Percentiles rank a stretch among this genome's conserved stretches.
These are phyloP conservation scores for Lordiphosa fenestrarum DNA, from an alignment of 2,888 invertebrate species.

Conservation along the genomic window DNA sequence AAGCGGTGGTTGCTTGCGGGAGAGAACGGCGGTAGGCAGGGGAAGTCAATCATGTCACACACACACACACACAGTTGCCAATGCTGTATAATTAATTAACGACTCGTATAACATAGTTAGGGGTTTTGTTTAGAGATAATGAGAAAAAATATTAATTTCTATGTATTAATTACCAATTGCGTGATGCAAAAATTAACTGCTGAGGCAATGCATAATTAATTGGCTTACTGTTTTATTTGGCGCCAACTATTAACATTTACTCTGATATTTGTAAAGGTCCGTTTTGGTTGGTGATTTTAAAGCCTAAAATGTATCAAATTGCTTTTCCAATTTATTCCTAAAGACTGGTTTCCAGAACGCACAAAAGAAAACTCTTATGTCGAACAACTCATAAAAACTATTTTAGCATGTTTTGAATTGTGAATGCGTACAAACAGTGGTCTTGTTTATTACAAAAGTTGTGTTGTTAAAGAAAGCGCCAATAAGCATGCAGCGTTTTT, in stretches of 20 bases:
- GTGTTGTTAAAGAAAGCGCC: too few relatives aligned
- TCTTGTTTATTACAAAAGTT: too few relatives aligned
- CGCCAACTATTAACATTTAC: constrained; percentile 4
- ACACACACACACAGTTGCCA: constrained; percentile 9
- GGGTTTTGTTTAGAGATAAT: constrained; percentile 6
- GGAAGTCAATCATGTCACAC: constrained; percentile 46
- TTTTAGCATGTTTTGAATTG: too few relatives aligned
- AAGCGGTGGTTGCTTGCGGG: constrained; percentile 5
- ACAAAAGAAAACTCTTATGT: too few relatives aligned
- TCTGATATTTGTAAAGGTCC: constrained; percentile 12
- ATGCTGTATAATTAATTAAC: constrained; percentile 49
- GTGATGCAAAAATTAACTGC: constrained; percentile 10
- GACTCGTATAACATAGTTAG: constrained; percentile 22
- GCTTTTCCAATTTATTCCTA: too few relatives aligned
- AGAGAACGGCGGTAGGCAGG: neutral
- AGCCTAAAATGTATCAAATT: too few relatives aligned
- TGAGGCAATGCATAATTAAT: constrained; percentile 20
- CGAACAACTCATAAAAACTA: too few relatives aligned
- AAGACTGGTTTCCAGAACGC: too few relatives aligned
- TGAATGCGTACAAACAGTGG: too few relatives aligned
- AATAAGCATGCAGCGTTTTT: too few relatives aligned
- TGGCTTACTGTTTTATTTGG: constrained; percentile 9
- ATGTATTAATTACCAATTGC: constrained; percentile 37
- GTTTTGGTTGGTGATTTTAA: neutral
- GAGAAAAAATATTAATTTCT: constrained; percentile 23